Evolutionary conservation across 2,113 vertebrate species (phyloP).

Genomic region (Heterocephalus glaber): DNA sequence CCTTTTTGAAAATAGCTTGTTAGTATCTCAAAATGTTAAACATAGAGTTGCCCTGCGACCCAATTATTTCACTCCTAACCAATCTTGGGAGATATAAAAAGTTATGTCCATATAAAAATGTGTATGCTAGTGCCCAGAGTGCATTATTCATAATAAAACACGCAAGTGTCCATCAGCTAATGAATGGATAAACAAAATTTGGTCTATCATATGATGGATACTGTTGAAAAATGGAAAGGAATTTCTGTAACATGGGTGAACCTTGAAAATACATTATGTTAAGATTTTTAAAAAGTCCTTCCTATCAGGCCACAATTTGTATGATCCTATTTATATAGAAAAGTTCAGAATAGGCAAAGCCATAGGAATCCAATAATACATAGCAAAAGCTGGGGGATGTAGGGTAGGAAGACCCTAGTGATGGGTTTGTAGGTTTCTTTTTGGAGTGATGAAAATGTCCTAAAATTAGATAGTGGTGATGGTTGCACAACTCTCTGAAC

Average conservation of each 20-base stretch:
- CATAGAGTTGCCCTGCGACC: background rate
- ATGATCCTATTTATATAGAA: background rate
- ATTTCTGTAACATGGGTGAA: background rate
- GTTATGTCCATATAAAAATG: background rate
- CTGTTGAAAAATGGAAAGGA: background rate
- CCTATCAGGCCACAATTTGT: background rate
- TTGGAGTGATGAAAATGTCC: background rate
- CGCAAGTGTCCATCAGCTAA: background rate
- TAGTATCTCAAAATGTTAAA: conserved; percentile 16
- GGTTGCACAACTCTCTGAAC: background rate
- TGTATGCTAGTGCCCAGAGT: background rate
- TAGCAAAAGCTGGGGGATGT: background rate
- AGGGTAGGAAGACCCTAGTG: background rate
- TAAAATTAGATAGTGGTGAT: background rate
- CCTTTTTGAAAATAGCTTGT: background rate
- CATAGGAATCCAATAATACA: background rate
- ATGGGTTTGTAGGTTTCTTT: background rate
- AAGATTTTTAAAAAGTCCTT: background rate
- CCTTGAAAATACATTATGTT: background rate
- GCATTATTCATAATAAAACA: background rate
- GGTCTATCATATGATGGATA: background rate
- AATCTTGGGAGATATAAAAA: conserved; percentile 21
- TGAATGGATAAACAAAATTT: background rate
- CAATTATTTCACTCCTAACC: background rate
- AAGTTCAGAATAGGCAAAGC: background rate